A percentile compares a stretch with the other conserved stretches of the same genome.
phyloP scores from a whole-genome alignment of 2,888 invertebrate genomes.

The Dendrolimus houi region DNA sequence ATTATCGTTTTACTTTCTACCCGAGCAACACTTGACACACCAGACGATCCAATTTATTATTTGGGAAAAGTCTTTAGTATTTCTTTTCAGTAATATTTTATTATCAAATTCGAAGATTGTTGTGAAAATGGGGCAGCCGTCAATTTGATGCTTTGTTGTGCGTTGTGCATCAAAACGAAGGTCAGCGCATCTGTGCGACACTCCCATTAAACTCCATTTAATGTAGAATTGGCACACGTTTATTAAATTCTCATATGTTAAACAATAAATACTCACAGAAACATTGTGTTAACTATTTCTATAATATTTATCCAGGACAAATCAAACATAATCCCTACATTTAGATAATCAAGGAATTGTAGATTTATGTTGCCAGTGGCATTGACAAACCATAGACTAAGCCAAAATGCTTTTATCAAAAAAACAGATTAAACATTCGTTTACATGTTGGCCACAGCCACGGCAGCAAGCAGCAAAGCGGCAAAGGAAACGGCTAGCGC shows the following conservation, averaged over 20 bases:
- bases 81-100: constrained; percentile 31
- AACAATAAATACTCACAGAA: constrained; percentile 63
- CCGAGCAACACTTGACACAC: constrained; percentile 47
- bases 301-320: constrained; percentile 55
- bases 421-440: no score
- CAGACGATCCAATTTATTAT: constrained; percentile 24
- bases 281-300: constrained; percentile 60
- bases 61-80: constrained; percentile 21
- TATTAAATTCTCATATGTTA: constrained; percentile 12
- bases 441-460: no score
- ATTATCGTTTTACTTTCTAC: constrained; percentile 58
- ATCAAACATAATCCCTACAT: constrained; percentile 71
- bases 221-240: constrained; percentile 15
- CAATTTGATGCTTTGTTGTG: constrained; percentile 78
- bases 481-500: no score
- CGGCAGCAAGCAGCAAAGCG: no score
- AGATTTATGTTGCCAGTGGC: constrained; percentile 46
- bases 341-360: constrained; percentile 62
- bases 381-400: not conserved
- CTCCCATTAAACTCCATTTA: constrained; percentile 50
- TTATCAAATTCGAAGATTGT: constrained; percentile 59
- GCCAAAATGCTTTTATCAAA: no score
- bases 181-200: constrained; percentile 74
- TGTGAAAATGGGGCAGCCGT: constrained; percentile 77
- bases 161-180: constrained; percentile 78